Conservation (phyloP, 2,888 invertebrate genomes). For the Sesia bembeciformis region DNA sequence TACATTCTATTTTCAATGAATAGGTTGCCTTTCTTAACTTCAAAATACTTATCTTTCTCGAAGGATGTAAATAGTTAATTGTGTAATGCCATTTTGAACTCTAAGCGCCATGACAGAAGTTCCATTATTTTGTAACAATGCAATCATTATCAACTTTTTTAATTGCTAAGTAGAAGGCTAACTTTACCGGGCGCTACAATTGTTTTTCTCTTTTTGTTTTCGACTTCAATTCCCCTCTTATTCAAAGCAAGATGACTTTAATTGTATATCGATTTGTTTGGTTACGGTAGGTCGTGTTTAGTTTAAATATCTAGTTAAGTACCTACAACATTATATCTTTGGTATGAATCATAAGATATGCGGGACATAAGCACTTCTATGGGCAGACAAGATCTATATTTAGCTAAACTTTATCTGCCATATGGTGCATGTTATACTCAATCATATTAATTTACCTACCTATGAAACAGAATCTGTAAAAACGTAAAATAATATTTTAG, state of each 20-base stretch:
- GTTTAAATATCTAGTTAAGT: too few species aligned
- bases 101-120: constrained; percentile 32
- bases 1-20: constrained; percentile 63
- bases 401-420: too few species aligned
- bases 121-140: constrained; percentile 34
- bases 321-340: too few species aligned
- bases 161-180: constrained; percentile 52
- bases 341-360: too few species aligned
- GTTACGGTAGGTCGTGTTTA: too few species aligned
- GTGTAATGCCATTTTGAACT: constrained; percentile 35
- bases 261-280: neutral
- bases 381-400: too few species aligned
- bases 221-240: constrained; percentile 19
- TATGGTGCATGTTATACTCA: too few species aligned
- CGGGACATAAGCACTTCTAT: too few species aligned
- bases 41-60: constrained; percentile 52
- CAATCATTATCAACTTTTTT: constrained; percentile 46
- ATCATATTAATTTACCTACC: too few species aligned
- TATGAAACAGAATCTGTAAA: too few species aligned
- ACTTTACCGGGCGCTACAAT: constrained; percentile 29
- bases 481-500: too few species aligned
- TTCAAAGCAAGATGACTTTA: constrained; percentile 12
- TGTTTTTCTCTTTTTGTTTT: constrained; percentile 22
- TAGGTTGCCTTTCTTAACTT: constrained; percentile 65
- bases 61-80: constrained; percentile 35